Evolutionary conservation across 2,888 invertebrate species (phyloP).

Genomic region (Chesias legatella): DNA sequence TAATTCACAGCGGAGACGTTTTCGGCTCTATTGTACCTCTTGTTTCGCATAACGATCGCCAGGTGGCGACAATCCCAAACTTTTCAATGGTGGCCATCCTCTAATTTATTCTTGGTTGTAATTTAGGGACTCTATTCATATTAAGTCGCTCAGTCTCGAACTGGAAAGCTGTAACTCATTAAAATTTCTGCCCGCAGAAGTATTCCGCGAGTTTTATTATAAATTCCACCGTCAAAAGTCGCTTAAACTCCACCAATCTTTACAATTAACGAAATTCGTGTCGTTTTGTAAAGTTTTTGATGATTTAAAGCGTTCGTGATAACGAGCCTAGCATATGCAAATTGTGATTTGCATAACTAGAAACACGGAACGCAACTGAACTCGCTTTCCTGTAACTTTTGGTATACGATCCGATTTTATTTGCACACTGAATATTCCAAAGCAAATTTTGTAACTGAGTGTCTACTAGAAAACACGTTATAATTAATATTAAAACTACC

Average conservation of each 20-base stretch:
- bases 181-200: constrained; percentile 45
- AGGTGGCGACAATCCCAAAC: constrained; percentile 56
- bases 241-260: constrained; percentile 34
- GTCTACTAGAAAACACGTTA: too few relatives aligned
- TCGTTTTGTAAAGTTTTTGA: constrained; percentile 33
- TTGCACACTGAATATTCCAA: constrained; percentile 8
- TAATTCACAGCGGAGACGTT: constrained; percentile 40
- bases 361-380: constrained; percentile 19
- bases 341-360: constrained; percentile 30
- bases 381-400: constrained; percentile 12
- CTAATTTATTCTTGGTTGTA: constrained; percentile 59
- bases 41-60: constrained; percentile 46
- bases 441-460: constrained; percentile 1
- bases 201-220: constrained; percentile 42
- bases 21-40: constrained; percentile 41
- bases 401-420: constrained; percentile 12
- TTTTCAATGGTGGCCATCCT: constrained; percentile 49
- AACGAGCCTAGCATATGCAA: constrained; percentile 30
- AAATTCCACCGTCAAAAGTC: constrained; percentile 33
- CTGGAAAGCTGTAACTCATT: constrained; percentile 45
- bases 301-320: constrained; percentile 34
- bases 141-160: constrained; percentile 35
- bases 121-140: constrained; percentile 44
- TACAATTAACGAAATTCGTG: constrained; percentile 34
- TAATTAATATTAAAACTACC: too few relatives aligned